These are phyloP conservation scores for Parascotia fuliginaria DNA, from an alignment of 2,888 invertebrate genomes.

Conservation along the genomic window DNA sequence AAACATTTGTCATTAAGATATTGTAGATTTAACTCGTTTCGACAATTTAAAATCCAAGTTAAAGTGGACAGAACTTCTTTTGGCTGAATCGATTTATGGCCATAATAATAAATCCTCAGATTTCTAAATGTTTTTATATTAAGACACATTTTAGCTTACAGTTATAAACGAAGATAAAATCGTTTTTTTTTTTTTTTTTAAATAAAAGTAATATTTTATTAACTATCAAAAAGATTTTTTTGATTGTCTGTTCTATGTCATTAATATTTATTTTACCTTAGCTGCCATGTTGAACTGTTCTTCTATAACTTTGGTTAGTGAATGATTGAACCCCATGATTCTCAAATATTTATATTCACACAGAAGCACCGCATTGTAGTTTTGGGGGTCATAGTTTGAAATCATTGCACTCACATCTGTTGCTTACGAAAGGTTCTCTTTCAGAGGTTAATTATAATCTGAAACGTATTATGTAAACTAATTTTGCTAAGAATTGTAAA, in stretches of 20 bases:
- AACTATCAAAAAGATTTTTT: no score
- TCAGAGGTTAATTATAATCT: slow-evolving; percentile 62
- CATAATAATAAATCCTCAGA: no score
- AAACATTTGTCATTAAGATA: background rate
- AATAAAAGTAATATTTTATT: no score
- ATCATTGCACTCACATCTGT: slow-evolving; percentile 55
- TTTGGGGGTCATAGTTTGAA: slow-evolving; percentile 68
- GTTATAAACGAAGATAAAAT: no score
- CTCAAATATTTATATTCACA: slow-evolving; percentile 67
- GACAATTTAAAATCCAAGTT: no score
- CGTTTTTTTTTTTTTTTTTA: no score
- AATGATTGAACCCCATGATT: slow-evolving; percentile 56
- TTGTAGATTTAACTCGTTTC: no score
- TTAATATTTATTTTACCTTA: slow-evolving; percentile 54
- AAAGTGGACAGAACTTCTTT: no score
- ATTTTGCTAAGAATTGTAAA: slow-evolving; percentile 53
- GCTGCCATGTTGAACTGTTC: slow-evolving; percentile 59
- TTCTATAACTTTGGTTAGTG: slow-evolving; percentile 53
- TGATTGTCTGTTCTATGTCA: background rate
- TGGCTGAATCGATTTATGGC: no score
- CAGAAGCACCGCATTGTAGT: slow-evolving; percentile 53
- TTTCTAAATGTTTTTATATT: no score
- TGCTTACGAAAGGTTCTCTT: slow-evolving; percentile 53
- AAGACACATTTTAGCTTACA: no score
- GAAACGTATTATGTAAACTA: slow-evolving; percentile 59